Evolutionary conservation across 1,140 invertebrate genomes (phyloP), one percentile per base, ranked within the genome.

Genomic region (Brachionus plicatilis): DNA sequence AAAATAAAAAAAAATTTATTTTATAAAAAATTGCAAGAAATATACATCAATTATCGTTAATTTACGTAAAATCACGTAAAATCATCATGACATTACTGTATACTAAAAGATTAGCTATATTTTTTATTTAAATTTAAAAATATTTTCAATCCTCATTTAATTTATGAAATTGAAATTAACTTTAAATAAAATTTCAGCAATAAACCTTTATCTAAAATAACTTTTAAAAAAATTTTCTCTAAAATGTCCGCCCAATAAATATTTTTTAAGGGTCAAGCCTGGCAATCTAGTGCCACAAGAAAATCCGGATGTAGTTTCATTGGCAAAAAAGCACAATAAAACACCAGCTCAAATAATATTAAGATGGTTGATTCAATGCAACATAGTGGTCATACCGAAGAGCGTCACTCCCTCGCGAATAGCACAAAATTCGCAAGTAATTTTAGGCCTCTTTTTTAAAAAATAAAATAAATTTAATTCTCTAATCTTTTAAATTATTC

Each of bases 321-420:
- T 80, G 33, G 50, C 78, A 2, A 43, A 45, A 60, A 65, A 80
- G 56, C 20, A 80, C 56, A n/a, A 65, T 20, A 65, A 60, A 27
- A 80, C 78, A 60, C 78, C 78, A 41, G 78, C 50, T 29, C 50
- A 80, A 41, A 43, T 80, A 14, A 60, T 60, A 65, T 80, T 80
- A 41, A 41, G 78, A 37, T 80, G 56, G 50, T 20, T 60, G 11
- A 80, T 65, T 9, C 78, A 80, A 80, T n/a, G 56, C 24, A 37
- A 65, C 33, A 80, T 80, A 12, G 78, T 80, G n/a, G 56, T 65
- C 50, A 80, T 80, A 17, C 78, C 78, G n/a, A 80, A 80, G 24
- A 80, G 78, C 60, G 56, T 65, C 5, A 60, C 78, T 20, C 50
- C 50, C 7, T 60, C 50, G 5, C 9, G 56, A 33, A 80, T 80